These are phyloP conservation scores for Thysanoteuthis rhombus DNA, from an alignment of 2,888 invertebrate species.

Conservation along the genomic window DNA sequence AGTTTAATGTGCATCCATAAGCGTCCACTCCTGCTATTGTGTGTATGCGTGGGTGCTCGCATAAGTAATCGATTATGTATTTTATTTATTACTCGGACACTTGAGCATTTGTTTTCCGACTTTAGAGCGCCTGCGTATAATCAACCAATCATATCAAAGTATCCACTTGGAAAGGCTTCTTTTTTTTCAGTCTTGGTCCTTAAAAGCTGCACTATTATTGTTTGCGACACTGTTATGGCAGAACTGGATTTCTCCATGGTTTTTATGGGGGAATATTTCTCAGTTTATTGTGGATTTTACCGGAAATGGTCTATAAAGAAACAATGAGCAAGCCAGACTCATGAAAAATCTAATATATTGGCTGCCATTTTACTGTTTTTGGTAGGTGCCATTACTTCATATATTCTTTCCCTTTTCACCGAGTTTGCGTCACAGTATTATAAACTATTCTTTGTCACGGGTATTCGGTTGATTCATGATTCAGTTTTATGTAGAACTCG, in stretches of 20 bases:
- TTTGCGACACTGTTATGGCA: not conserved
- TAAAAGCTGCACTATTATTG: not conserved
- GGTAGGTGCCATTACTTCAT: not conserved
- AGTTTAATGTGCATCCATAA: not conserved
- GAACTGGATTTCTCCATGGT: not conserved
- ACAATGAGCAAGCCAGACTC: not conserved
- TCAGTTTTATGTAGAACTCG: too few species aligned
- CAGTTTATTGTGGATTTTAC: not conserved
- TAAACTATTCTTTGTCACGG: too few species aligned
- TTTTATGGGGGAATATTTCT: not conserved
- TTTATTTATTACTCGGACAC: not conserved
- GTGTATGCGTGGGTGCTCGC: too few species aligned
- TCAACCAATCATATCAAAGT: not conserved
- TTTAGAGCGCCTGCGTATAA: not conserved
- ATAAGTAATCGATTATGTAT: not conserved
- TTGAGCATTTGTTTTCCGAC: not conserved
- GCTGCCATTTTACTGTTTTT: not conserved
- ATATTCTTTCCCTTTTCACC: not conserved
- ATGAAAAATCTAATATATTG: not conserved
- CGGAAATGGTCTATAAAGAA: not conserved
- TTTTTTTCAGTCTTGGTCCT: not conserved
- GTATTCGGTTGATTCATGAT: too few species aligned
- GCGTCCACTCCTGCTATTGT: not conserved
- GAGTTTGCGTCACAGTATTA: not conserved
- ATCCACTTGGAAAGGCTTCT: not conserved